These are phyloP conservation scores for Anagrus nilaparvatae DNA, from an alignment of 1,140 invertebrate species.

Conservation along the genomic window DNA sequence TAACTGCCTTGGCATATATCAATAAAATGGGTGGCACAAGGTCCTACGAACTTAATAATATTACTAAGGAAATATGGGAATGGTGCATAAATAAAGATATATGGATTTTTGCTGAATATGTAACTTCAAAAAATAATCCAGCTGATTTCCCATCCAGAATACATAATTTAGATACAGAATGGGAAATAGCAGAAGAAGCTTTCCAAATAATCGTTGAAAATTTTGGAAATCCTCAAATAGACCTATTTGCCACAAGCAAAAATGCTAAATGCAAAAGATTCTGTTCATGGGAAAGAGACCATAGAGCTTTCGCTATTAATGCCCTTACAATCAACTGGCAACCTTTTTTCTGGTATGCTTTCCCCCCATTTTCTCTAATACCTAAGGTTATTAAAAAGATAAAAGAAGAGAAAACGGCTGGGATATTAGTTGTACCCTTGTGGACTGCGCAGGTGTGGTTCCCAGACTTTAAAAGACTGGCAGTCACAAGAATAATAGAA, in stretches of 20 bases:
- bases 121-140: constrained; percentile 16
- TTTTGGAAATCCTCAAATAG: constrained; percentile 17
- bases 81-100: constrained; percentile 20
- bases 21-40: constrained; percentile 19
- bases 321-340: not conserved
- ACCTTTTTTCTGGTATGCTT: constrained; percentile 12
- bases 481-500: not conserved
- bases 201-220: constrained; percentile 10
- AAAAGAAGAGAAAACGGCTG: constrained; percentile 8
- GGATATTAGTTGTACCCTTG: not conserved
- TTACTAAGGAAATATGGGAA: constrained; percentile 19
- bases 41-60: constrained; percentile 14
- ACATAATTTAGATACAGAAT: constrained; percentile 7
- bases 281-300: constrained; percentile 24
- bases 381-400: constrained; percentile 20
- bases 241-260: constrained; percentile 18
- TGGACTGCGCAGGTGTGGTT: constrained; percentile 1
- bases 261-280: constrained; percentile 23
- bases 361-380: constrained; percentile 25
- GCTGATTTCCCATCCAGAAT: constrained; percentile 20
- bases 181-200: constrained; percentile 6
- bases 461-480: not conserved
- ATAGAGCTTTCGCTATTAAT: constrained; percentile 11
- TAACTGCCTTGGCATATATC: constrained; percentile 14
- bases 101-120: constrained; percentile 21